Base-by-base conservation (phyloP, 2,888 invertebrate species). In the Hyposoter didymator region DNA sequence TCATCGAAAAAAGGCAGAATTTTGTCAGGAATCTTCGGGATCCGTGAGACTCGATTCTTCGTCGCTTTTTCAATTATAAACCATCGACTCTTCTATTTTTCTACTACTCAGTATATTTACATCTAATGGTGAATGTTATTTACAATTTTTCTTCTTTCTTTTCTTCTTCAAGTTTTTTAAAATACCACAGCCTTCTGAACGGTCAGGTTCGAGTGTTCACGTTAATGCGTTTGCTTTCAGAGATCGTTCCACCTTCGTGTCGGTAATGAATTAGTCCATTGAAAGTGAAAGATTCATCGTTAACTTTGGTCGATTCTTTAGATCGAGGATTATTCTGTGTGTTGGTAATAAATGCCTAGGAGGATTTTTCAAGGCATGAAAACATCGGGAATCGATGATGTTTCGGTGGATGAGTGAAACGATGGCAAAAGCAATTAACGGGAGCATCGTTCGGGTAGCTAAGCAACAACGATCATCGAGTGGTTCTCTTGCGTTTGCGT, bases 401-500 rank as follows among this genome's bases (percentile, higher is more conserved):
- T 14, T 59, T 14, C 14, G 14, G 28, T 14, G 12, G 59, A 59
- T 28, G 4, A 10, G 28, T 59, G 12, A 32, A 17, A 52, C 19
- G 55, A 74, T 22, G 73, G 69, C 52, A 75, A 8, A 67, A 67
- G n/a, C 80, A 82, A 64, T 59, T 19, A 62, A 84, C 78, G 66
- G 64, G 67, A 80, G 49, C 76, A 72, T 49, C 62, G 74, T 67
- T 82, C 78, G 81, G 78, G 76, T 78, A 87, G 75, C 78, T 78
- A 47, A 86, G 73, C 59, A 87, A 78, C 59, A 84, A 85, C 59
- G 87, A 92, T 93, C 92, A 93, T 93, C 93, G 93, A 89, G 87
- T 90, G 85, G 88, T 90, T 86, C 89, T 92, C 84, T 90, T 93
- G 43, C 92, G 91, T 85, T 89, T 92, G 59, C 91, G 91, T 88